Evolutionary conservation across 2,888 invertebrate species (phyloP), one percentile per base, ranked within the genome.

Genomic region (Herminia tarsipennalis): DNA sequence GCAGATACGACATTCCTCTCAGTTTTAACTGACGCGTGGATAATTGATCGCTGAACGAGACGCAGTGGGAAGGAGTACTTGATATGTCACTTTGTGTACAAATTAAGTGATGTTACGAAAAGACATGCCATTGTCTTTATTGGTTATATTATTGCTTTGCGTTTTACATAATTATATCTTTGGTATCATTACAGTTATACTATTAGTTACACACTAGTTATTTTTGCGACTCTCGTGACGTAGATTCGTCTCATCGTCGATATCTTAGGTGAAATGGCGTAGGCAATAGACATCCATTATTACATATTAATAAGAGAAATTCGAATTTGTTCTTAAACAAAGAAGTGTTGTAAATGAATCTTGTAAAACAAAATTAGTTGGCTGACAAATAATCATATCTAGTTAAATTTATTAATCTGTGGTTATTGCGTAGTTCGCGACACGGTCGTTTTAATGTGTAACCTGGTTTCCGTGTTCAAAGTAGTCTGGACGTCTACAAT

Each of bases 391-490:
- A 47, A 47, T 61, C 62, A 53, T 13, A 24, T 57, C 58, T 60
- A 9, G 24, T 17, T 38, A 30, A 24, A 53, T 61, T 43, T 40
- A 48, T 48, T 60, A 43, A 44, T 62, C 63, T 60, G 36, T 60
- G 60, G 24, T 16, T 21, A 16, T 22, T 62, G 27, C 46, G 49
- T 46, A 44, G 53, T 48, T 43, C 5, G 8, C 14, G 25, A 44
- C 48, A 43, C 38, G 25, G 39, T 13, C 43, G 27, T 41, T 56
- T 49, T 44, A 42, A 61, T 38, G 41, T 44, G 24, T 50, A 50
- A 56, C 56, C 56, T 44, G 46, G 37, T 55, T 59, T 60, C 55
- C 60, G 61, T 17, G 18, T 55, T 32, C 33, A 41, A 50, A 60
- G 24, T 33, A 21, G 61, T 50, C 35, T 35, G 41, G n/a, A n/a